Evolutionary conservation across 2,888 invertebrate species (phyloP), one percentile per base, ranked within the genome.

Genomic region (Lampropteryx suffumata): DNA sequence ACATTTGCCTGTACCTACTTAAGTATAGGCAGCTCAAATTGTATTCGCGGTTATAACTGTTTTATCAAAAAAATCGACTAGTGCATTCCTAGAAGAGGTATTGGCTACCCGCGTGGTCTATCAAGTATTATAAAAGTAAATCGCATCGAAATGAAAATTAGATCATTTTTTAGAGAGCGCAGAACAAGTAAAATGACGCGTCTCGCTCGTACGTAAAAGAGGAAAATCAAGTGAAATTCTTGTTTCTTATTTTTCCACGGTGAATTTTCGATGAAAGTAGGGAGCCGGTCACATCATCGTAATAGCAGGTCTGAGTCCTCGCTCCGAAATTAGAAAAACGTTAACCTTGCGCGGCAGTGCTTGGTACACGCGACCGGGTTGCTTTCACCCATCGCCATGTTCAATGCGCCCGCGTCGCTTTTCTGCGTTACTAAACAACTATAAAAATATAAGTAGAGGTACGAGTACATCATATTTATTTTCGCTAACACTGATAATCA

Each of bases 261-360:
- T 76, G 67, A 77, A 78, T 83, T 81, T 84, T 80, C 79, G 78
- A 81, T 77, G 84, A 88, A 85, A 84, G 86, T 78, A 66, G 61
- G 67, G 73, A 76, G 65, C 69, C 56, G 64, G 67, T 68, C 68
- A 66, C 64, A 71, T n/a, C n/a, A n/a, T 66, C 66, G 76, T 79
- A 77, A 78, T 75, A 73, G 71, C 81, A 71, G 71, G 80, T 80
- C 66, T 68, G 64, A 72, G 71, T 75, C 79, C 73, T 80, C 76
- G 65, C 69, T 79, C 81, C 84, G 79, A 86, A 86, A 84, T 84
- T 75, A 83, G 84, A 84, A 84, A 85, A 83, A 84, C 78, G 79
- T 79, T 79, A 86, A 86, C 84, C 85, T 86, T 84, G 79, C 82
- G 77, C 73, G 79, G 80, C 73, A 73, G 72, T 70, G 76, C 72